Evolutionary conservation across 2,797 vertebrate species (phyloP).

Genomic region (Sebastes hubbsi): DNA sequence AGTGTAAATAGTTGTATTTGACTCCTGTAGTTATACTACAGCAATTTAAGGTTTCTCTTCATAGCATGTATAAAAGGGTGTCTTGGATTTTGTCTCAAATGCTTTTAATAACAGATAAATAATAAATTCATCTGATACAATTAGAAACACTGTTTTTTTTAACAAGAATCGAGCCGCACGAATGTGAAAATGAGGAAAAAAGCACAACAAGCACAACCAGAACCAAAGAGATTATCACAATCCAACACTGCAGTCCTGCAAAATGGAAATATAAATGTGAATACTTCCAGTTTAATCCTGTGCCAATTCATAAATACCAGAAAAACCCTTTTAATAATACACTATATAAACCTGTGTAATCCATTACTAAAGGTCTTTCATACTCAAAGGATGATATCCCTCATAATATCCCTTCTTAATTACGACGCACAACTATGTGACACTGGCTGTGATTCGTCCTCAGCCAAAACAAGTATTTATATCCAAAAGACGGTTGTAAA

Average conservation of each 20-base stretch:
- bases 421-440: conserved; percentile 9
- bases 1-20: background rate
- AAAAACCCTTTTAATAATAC: conserved; percentile 38
- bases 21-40: background rate
- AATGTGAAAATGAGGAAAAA: background rate
- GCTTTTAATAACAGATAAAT: background rate
- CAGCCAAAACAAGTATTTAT: conserved; percentile 18
- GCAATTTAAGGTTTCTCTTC: background rate
- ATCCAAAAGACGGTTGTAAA: conserved; percentile 24
- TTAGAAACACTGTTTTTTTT: background rate
- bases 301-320: conserved; percentile 43
- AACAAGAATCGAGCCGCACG: background rate
- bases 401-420: conserved; percentile 38
- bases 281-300: conserved; percentile 46
- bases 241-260: conserved; percentile 21
- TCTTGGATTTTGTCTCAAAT: background rate
- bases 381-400: conserved; percentile 25
- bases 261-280: conserved; percentile 36
- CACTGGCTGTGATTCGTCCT: background rate
- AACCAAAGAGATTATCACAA: conserved; percentile 52
- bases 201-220: conserved; percentile 16
- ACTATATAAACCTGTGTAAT: conserved; percentile 47
- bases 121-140: background rate
- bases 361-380: conserved; percentile 44
- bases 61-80: too few relatives aligned